These are phyloP conservation scores for Anarrhichthys ocellatus DNA, from an alignment of 2,113 vertebrate genomes.

Conservation along the genomic window DNA sequence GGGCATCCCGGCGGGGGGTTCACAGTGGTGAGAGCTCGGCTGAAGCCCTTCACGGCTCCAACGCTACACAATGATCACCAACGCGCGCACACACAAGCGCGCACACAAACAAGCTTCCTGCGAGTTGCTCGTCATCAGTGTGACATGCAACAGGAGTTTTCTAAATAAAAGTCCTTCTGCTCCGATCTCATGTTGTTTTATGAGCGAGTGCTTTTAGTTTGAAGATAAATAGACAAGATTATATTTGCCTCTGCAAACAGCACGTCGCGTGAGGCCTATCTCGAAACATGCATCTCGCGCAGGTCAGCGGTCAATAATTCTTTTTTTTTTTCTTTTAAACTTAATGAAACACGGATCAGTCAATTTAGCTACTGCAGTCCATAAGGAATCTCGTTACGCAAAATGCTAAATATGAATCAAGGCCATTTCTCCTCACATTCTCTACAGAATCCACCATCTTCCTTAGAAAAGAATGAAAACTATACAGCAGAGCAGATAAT, in stretches of 20 bases:
- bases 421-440: not conserved
- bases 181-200: not conserved
- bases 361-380: not conserved
- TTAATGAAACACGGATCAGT: not conserved
- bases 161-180: not conserved
- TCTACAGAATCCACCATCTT: not conserved
- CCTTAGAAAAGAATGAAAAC: not conserved
- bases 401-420: not conserved
- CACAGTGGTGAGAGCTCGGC: constrained; percentile 22
- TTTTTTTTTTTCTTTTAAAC: not conserved
- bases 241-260: not conserved
- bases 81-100: not conserved
- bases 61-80: not conserved
- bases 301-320: not conserved
- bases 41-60: constrained; percentile 10
- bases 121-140: constrained; percentile 29
- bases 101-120: constrained; percentile 2
- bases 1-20: constrained; percentile 17
- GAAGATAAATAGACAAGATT: too few relatives aligned
- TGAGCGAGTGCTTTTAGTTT: not conserved
- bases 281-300: too few relatives aligned
- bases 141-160: constrained; percentile 16
- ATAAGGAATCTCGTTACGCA: not conserved
- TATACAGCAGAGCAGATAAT: not conserved
- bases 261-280: not conserved